Evolutionary conservation across 2,797 vertebrate species (phyloP).

Genomic region (Rhadinocentrus ornatus): DNA sequence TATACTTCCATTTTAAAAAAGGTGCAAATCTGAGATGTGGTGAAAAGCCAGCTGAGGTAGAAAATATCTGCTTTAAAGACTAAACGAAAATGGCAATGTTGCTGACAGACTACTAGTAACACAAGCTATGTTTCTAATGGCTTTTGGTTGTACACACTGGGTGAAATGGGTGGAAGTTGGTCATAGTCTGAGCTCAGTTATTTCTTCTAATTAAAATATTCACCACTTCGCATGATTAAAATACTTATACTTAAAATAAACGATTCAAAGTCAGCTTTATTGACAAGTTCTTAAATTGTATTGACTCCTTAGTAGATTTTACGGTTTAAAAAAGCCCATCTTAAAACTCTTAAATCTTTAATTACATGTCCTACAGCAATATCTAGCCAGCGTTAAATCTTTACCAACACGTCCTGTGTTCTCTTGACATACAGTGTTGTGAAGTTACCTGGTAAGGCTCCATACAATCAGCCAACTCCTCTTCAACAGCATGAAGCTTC

Average conservation of each 20-base stretch:
- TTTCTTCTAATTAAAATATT: neutral
- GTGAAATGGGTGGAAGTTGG: neutral
- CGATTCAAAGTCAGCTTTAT: neutral
- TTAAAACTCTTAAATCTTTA: neutral
- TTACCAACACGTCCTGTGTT: neutral
- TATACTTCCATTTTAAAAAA: no score
- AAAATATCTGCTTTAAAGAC: no score
- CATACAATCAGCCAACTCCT: constrained; percentile 88
- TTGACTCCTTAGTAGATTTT: neutral
- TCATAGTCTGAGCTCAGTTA: neutral
- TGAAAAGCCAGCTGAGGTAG: no score
- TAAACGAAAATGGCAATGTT: no score
- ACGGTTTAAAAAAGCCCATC: neutral
- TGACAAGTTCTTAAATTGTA: neutral
- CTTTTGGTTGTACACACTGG: no score
- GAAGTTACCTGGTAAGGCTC: constrained; percentile 88
- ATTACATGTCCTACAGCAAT: neutral
- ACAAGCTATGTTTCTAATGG: no score
- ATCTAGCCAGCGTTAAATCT: neutral
- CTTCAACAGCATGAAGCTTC: constrained; percentile 90
- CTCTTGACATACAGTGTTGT: no score
- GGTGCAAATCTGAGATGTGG: no score
- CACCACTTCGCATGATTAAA: neutral
- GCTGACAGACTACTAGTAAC: no score
- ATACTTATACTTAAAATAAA: no score